Percentiles rank a stretch among this genome's conserved stretches.
These are phyloP conservation scores for Cephalopterus ornatus DNA, from an alignment of 2,113 vertebrate species.

Conservation along the genomic window DNA sequence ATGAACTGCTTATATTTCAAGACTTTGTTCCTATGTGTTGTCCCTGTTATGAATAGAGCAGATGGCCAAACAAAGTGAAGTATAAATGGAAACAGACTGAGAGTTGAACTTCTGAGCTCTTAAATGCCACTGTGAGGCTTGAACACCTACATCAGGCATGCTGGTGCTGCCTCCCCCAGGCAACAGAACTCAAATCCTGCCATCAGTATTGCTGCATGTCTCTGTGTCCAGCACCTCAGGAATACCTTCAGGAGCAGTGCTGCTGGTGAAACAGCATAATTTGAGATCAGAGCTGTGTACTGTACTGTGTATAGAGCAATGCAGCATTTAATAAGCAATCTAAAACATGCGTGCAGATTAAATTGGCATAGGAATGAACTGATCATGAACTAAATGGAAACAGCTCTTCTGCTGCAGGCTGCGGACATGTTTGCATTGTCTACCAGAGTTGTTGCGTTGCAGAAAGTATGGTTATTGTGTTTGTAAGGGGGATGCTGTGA, in stretches of 20 bases:
- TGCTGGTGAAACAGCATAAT: background rate
- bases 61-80: background rate
- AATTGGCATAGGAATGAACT: background rate
- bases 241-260: background rate
- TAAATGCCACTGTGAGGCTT: background rate
- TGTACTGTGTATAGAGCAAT: background rate
- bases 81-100: background rate
- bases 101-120: background rate
- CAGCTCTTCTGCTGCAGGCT: background rate
- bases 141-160: background rate
- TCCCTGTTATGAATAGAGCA: background rate
- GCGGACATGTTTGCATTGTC: fast-evolving
- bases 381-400: background rate
- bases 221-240: background rate
- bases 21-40: background rate
- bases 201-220: fast-evolving
- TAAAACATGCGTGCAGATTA: background rate
- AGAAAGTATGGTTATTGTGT: background rate
- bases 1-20: background rate
- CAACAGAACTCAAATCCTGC: background rate
- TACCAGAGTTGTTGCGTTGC: background rate
- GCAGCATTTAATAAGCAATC: background rate
- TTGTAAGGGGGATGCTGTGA: background rate
- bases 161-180: background rate
- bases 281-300: background rate